phyloP scores from a whole-genome alignment of 2,888 invertebrate species.

The Metallyticus violacea region DNA sequence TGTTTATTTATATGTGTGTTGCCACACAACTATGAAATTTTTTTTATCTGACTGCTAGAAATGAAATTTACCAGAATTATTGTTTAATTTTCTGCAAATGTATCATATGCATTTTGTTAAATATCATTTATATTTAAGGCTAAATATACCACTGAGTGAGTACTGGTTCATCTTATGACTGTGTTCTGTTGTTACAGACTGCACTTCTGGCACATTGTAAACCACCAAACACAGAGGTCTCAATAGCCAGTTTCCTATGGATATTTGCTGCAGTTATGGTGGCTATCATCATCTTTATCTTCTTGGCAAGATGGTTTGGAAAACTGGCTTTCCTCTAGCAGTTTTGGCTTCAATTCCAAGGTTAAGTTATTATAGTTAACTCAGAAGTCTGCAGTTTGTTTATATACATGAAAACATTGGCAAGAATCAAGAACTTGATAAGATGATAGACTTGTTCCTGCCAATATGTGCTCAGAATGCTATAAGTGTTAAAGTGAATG shows the following conservation, averaged over 20 bases:
- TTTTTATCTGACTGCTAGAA: too few relatives aligned
- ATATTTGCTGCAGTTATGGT: slow-evolving; percentile 43
- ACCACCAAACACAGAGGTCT: slow-evolving; percentile 45
- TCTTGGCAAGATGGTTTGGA: slow-evolving; percentile 36
- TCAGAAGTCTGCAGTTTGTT: neutral
- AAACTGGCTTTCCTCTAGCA: slow-evolving; percentile 22
- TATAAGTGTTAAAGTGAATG: neutral
- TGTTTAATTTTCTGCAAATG: too few relatives aligned
- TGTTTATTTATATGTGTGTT: too few relatives aligned
- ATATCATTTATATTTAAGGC: too few relatives aligned
- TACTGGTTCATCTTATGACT: neutral
- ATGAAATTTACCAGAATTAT: too few relatives aligned
- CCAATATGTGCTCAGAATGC: neutral
- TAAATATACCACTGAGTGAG: too few relatives aligned
- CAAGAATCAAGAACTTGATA: neutral
- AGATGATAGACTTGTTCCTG: neutral
- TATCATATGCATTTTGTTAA: too few relatives aligned
- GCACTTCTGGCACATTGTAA: slow-evolving; percentile 47
- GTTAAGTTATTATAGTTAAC: neutral
- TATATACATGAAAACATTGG: neutral
- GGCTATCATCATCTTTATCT: slow-evolving; percentile 41
- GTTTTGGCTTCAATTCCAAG: neutral
- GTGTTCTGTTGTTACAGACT: slow-evolving; percentile 41
- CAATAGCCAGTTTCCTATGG: slow-evolving; percentile 44
- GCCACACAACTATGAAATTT: too few relatives aligned